Conservation (phyloP, 1,140 invertebrate genomes). For the Lasaia peninsularis region DNA sequence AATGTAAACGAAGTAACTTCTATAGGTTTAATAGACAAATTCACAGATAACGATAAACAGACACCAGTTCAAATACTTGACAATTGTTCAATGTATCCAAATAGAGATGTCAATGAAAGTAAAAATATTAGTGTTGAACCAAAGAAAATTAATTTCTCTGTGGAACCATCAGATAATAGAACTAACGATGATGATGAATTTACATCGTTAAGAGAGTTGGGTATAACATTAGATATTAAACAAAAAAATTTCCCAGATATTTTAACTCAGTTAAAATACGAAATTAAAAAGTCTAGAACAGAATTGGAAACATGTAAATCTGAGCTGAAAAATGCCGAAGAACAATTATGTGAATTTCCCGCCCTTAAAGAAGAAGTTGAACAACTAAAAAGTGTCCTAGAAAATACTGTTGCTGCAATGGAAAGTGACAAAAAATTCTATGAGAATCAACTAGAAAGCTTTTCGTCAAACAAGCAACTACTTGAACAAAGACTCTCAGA, state of each 20-base stretch:
- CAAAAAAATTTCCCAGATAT: constrained; percentile 68
- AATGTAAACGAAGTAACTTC: constrained; percentile 72
- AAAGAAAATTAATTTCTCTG: constrained; percentile 70
- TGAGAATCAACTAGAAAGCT: constrained; percentile 77
- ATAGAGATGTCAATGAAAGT: constrained; percentile 57
- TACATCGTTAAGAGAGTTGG: constrained; percentile 56
- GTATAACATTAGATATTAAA: constrained; percentile 57
- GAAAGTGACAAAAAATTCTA: constrained; percentile 79
- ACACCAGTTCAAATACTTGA: constrained; percentile 50
- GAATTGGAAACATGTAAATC: constrained; percentile 76
- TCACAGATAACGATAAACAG: constrained; percentile 40
- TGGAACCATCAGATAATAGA: constrained; percentile 55
- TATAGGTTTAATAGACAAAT: constrained; percentile 48
- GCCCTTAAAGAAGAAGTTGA: constrained; percentile 79
- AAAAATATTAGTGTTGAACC: constrained; percentile 65
- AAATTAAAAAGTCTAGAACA: constrained; percentile 73
- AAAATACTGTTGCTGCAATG: constrained; percentile 76
- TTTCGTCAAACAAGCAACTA: constrained; percentile 75
- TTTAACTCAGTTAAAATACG: constrained; percentile 76
- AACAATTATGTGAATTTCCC: constrained; percentile 76
- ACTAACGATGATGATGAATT: constrained; percentile 50
- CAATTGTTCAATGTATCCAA: constrained; percentile 73
- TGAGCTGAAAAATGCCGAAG: constrained; percentile 73
- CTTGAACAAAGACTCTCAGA: constrained; percentile 78
- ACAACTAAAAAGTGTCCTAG: constrained; percentile 74